Evolutionary conservation across 2,888 invertebrate species (phyloP).

Genomic region (Hyposoter dolosus): DNA sequence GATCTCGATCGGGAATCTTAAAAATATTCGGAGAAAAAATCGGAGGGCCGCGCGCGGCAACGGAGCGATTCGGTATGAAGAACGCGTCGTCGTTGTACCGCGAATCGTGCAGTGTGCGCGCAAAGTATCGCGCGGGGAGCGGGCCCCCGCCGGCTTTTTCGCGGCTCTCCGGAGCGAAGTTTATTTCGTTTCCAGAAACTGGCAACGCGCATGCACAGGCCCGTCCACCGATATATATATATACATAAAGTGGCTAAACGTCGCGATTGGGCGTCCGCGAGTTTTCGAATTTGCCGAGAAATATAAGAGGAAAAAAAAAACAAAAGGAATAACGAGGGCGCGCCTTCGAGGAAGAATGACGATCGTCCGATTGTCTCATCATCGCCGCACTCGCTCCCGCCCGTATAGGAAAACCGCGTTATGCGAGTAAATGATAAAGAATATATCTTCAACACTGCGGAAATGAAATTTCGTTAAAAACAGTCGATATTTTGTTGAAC

Average conservation of each 20-base stretch:
- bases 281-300: neutral
- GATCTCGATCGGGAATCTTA: neutral
- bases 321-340: neutral
- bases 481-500: too few species aligned
- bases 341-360: neutral
- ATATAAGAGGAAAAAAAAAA: neutral
- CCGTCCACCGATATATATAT: neutral
- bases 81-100: conserved; percentile 50
- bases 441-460: too few species aligned
- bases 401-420: too few species aligned
- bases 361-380: neutral
- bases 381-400: too few species aligned
- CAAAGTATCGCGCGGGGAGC: neutral
- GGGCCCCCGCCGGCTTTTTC: too few species aligned
- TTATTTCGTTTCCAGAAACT: conserved; percentile 72
- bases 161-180: conserved; percentile 28
- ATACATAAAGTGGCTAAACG: neutral
- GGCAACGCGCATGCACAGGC: neutral
- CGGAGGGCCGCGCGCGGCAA: neutral
- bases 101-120: conserved; percentile 25
- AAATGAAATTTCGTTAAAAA: too few species aligned
- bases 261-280: neutral
- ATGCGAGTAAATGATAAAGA: too few species aligned
- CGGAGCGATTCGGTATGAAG: conserved; percentile 57
- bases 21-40: neutral